Conservation (phyloP, 2,797 vertebrate genomes). For the Spinibarbus caldwelli region DNA sequence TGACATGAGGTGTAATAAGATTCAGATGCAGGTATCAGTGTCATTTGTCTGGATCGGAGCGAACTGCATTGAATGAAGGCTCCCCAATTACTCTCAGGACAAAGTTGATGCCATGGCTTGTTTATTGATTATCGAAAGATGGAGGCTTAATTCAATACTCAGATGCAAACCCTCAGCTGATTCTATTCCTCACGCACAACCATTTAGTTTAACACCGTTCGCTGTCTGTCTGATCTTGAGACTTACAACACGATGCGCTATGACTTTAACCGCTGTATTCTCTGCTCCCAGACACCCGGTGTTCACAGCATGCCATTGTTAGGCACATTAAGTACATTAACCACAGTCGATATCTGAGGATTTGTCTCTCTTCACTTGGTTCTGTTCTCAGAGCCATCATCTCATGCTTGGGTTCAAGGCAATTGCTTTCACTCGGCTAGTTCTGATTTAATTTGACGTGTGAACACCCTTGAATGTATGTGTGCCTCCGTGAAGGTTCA, state of each 20-base stretch:
- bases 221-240: not conserved
- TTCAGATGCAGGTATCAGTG: conserved; percentile 11
- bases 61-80: conserved; percentile 1
- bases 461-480: conserved; percentile 13
- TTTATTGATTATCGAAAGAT: conserved; percentile 15
- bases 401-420: conserved; percentile 32
- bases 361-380: conserved; percentile 49
- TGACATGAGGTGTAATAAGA: conserved; percentile 13
- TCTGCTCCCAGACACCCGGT: conserved; percentile 23
- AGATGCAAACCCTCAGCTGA: not conserved
- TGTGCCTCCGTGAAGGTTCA: not conserved
- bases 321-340: conserved; percentile 57
- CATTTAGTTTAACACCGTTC: not conserved
- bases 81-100: not conserved
- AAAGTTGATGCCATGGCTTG: conserved; percentile 4
- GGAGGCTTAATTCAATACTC: conserved; percentile 9
- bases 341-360: conserved; percentile 54
- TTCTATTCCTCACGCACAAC: not conserved
- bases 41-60: not conserved
- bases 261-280: not conserved
- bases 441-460: conserved; percentile 54
- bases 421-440: conserved; percentile 44
- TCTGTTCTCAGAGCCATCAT: conserved; percentile 38
- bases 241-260: not conserved
- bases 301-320: conserved; percentile 53